These are phyloP conservation scores for Perdita meconis DNA, from an alignment of 2,888 invertebrate genomes.

Conservation along the genomic window DNA sequence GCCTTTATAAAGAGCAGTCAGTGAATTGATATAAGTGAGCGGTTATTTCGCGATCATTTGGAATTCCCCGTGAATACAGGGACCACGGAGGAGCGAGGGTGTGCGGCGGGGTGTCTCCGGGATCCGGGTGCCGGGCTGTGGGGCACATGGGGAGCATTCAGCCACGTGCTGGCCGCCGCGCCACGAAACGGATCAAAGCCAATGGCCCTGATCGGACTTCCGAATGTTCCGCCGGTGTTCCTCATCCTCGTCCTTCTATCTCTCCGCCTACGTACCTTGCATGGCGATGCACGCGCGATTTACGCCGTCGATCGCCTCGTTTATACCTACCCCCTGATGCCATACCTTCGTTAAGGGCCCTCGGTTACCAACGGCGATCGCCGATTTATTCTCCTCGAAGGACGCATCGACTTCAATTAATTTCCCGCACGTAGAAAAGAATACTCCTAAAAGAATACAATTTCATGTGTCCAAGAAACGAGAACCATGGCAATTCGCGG, in stretches of 20 bases:
- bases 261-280: slow-evolving; percentile 30
- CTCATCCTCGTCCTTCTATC: slow-evolving; percentile 38
- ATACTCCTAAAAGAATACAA: neutral
- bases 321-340: slow-evolving; percentile 52
- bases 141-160: slow-evolving; percentile 58
- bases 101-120: slow-evolving; percentile 38
- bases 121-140: slow-evolving; percentile 31
- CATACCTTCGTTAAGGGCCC: slow-evolving; percentile 39
- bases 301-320: slow-evolving; percentile 53
- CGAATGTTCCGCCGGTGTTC: slow-evolving; percentile 65
- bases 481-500: neutral
- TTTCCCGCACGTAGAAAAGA: neutral
- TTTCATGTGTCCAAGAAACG: neutral
- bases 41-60: slow-evolving; percentile 84
- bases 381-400: neutral
- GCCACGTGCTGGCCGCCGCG: slow-evolving; percentile 68
- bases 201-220: slow-evolving; percentile 74
- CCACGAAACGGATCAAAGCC: slow-evolving; percentile 76
- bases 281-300: slow-evolving; percentile 40
- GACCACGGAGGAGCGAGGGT: slow-evolving; percentile 36
- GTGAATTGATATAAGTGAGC: slow-evolving; percentile 84
- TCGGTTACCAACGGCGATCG: slow-evolving; percentile 15
- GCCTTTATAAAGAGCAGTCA: slow-evolving; percentile 80
- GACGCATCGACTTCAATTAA: neutral
- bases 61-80: slow-evolving; percentile 77